Percentiles rank a stretch among this genome's conserved stretches.
Conservation (phyloP, 2,888 invertebrate genomes). For the Xanthorhoe spadicearia region DNA sequence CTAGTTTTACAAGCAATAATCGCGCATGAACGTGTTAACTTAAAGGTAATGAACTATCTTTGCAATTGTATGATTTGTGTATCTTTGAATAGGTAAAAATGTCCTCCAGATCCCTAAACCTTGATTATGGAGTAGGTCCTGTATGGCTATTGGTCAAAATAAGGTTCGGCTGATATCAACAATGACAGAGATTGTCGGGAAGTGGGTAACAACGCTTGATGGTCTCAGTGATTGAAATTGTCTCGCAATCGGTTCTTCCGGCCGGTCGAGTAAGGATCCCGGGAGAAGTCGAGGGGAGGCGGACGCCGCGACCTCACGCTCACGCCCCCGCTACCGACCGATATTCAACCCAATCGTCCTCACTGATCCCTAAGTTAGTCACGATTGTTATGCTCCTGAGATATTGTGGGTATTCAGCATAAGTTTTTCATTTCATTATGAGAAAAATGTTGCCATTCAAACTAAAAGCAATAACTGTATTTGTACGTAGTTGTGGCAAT, state of each 20-base stretch:
- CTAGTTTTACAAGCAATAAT: neutral
- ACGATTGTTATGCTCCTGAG: slow-evolving; percentile 48
- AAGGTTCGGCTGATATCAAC: slow-evolving; percentile 44
- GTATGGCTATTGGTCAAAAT: slow-evolving; percentile 41
- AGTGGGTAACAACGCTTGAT: slow-evolving; percentile 68
- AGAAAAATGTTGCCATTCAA: slow-evolving; percentile 42
- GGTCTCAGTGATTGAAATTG: slow-evolving; percentile 74
- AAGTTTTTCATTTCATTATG: slow-evolving; percentile 29
- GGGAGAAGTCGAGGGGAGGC: slow-evolving; percentile 44
- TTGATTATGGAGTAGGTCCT: neutral
- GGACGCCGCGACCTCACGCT: slow-evolving; percentile 41
- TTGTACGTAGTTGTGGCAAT: slow-evolving; percentile 29
- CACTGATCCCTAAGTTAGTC: slow-evolving; percentile 49
- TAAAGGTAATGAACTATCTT: neutral
- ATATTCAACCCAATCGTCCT: slow-evolving; percentile 45
- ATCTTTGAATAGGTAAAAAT: neutral
- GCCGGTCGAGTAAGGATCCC: slow-evolving; percentile 58
- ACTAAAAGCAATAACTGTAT: slow-evolving; percentile 36
- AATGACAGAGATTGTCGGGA: slow-evolving; percentile 58
- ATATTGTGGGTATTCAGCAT: slow-evolving; percentile 15
- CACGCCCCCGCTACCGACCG: slow-evolving; percentile 44
- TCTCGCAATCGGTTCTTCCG: slow-evolving; percentile 79
- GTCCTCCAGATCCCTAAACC: neutral
- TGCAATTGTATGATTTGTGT: too few species aligned
- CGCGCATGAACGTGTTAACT: neutral